A percentile compares a stretch with the other conserved stretches of the same genome.
Conservation (phyloP, 2,888 invertebrate genomes). For the Diplazon laetatorius region DNA sequence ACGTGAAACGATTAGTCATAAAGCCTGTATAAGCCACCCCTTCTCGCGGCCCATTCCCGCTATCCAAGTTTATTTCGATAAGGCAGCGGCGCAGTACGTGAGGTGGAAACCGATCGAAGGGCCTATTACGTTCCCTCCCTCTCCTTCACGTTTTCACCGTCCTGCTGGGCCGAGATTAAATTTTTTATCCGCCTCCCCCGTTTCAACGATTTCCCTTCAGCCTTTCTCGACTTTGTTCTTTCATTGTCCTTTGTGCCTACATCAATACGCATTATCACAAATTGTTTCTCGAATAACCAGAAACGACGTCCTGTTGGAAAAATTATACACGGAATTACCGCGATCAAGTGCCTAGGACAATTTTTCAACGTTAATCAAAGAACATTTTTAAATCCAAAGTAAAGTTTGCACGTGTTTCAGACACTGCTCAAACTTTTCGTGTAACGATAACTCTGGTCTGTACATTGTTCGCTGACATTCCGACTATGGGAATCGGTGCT, state of each 20-base stretch:
- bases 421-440: constrained; percentile 12
- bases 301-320: constrained; percentile 39
- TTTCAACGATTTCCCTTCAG: constrained; percentile 66
- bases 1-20: constrained; percentile 71
- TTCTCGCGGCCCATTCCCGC: constrained; percentile 63
- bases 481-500: constrained; percentile 52
- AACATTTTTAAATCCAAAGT: constrained; percentile 12
- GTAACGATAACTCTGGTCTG: constrained; percentile 45
- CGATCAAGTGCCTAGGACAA: constrained; percentile 17
- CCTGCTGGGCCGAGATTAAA: constrained; percentile 71
- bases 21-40: constrained; percentile 56
- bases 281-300: constrained; percentile 33
- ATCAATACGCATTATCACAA: constrained; percentile 28
- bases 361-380: constrained; percentile 3
- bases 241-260: constrained; percentile 30
- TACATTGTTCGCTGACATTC: constrained; percentile 25
- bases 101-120: constrained; percentile 62
- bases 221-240: constrained; percentile 53
- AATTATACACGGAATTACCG: constrained; percentile 51
- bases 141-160: constrained; percentile 54
- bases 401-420: constrained; percentile 7
- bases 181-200: constrained; percentile 70
- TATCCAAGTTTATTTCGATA: constrained; percentile 75
- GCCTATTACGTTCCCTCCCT: constrained; percentile 49
- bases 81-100: constrained; percentile 62